Percentiles rank a stretch among this genome's conserved stretches.
These are phyloP conservation scores for Drosophila kambysellisi DNA, from an alignment of 2,888 invertebrate genomes.

Conservation along the genomic window DNA sequence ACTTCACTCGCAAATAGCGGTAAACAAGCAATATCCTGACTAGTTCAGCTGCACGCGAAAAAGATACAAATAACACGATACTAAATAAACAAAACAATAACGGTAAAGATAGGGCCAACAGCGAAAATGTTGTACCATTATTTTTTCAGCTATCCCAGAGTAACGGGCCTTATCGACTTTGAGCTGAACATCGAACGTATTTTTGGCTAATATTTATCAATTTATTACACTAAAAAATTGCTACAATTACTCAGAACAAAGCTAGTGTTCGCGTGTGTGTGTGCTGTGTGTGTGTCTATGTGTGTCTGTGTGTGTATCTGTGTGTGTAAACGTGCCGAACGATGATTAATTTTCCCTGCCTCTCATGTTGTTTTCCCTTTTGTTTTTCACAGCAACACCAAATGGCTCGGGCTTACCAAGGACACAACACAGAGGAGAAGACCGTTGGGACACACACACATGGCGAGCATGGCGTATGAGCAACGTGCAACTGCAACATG, in stretches of 20 bases:
- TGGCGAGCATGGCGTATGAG: conserved; percentile 66
- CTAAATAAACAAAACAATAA: conserved; percentile 33
- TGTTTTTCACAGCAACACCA: conserved; percentile 31
- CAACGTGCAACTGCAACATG: conserved; percentile 61
- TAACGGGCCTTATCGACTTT: conserved; percentile 54
- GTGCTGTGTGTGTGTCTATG: conserved; percentile 14
- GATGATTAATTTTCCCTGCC: conserved; percentile 65
- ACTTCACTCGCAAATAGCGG: conserved; percentile 31
- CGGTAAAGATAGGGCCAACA: conserved; percentile 39
- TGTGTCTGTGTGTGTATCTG: conserved; percentile 16
- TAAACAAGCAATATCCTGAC: conserved; percentile 50
- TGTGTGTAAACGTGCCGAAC: conserved; percentile 63
- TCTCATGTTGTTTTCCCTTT: conserved; percentile 37
- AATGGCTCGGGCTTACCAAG: conserved; percentile 19
- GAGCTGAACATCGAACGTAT: conserved; percentile 43
- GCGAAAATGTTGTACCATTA: conserved; percentile 37
- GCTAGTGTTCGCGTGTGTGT: conserved; percentile 13
- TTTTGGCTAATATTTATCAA: conserved; percentile 77
- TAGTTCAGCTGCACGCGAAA: conserved; percentile 37
- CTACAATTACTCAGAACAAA: conserved; percentile 54
- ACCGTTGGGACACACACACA: conserved; percentile 8
- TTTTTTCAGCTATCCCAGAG: conserved; percentile 24
- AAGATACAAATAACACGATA: conserved; percentile 36
- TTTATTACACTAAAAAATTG: conserved; percentile 73
- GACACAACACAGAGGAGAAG: background rate